Evolutionary conservation across 2,113 vertebrate genomes (phyloP).

Genomic region (Sterrhoptilus dennistouni): DNA sequence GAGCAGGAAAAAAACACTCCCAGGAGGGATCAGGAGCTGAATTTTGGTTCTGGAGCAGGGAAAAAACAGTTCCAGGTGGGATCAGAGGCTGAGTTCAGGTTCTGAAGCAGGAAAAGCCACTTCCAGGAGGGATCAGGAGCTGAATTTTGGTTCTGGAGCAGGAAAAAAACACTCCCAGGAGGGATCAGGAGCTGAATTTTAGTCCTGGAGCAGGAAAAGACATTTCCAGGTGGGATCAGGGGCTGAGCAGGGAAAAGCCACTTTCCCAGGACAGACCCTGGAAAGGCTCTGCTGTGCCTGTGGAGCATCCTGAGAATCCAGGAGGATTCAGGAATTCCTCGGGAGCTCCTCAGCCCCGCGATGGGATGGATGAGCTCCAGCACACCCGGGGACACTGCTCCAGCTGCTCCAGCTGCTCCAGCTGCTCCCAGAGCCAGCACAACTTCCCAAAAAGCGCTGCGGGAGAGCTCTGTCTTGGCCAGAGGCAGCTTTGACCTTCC

Average conservation of each 20-base stretch:
- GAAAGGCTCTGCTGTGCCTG: background rate
- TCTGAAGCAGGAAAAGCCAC: background rate
- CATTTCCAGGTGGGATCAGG: background rate
- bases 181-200: too few species aligned
- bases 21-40: background rate
- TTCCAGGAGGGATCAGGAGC: background rate
- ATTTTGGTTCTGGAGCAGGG: fast-evolving
- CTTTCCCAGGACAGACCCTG: background rate
- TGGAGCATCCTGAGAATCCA: background rate
- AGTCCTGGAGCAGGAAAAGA: background rate
- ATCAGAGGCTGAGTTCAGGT: background rate
- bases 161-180: background rate
- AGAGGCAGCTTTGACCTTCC: background rate
- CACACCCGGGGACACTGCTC: background rate
- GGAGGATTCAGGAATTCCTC: background rate
- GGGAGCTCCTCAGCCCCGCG: background rate
- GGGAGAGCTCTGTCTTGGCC: background rate
- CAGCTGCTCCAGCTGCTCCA: fast-evolving
- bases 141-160: background rate
- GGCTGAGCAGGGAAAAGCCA: background rate
- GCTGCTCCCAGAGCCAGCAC: background rate
- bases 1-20: background rate
- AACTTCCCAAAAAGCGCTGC: fast-evolving
- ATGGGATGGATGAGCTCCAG: background rate
- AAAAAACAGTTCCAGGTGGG: background rate